Evolutionary conservation across 2,113 vertebrate genomes (phyloP).

Genomic region (Melospiza georgiana): DNA sequence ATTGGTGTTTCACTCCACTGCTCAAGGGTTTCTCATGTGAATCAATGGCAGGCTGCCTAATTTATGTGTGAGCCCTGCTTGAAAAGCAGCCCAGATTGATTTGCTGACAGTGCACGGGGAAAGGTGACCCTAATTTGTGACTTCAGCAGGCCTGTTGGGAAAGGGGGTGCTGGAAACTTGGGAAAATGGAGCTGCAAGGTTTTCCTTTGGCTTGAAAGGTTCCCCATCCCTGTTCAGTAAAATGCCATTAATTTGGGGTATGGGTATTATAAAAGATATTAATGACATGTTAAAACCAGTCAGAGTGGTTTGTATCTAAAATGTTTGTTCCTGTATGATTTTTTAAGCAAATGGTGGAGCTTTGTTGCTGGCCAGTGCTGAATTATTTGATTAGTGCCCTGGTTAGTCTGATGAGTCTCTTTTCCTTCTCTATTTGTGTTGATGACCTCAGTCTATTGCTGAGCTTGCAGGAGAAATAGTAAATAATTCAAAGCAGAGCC

Average conservation of each 20-base stretch:
- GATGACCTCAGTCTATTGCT: background rate
- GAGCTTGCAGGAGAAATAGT: background rate
- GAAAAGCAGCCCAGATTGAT: background rate
- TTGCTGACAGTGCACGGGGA: background rate
- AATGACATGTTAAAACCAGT: background rate
- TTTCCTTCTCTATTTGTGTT: background rate
- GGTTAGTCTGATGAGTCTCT: background rate
- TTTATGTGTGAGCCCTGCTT: background rate
- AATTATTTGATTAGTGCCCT: background rate
- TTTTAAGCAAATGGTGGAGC: background rate
- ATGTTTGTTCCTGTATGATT: background rate
- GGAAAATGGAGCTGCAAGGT: background rate
- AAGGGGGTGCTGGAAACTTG: background rate
- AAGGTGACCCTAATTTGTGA: conserved; percentile 51
- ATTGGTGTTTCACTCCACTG: conserved; percentile 28
- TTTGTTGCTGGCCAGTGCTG: background rate
- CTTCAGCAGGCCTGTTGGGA: background rate
- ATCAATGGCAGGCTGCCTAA: background rate
- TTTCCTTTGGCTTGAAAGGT: background rate
- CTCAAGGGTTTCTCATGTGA: background rate
- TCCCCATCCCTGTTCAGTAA: background rate
- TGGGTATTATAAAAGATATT: no score
- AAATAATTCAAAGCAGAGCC: background rate
- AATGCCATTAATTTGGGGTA: background rate
- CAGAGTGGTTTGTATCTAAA: background rate